Evolutionary conservation across 2,113 vertebrate genomes (phyloP).

Genomic region (Dolichotis patagonum): DNA sequence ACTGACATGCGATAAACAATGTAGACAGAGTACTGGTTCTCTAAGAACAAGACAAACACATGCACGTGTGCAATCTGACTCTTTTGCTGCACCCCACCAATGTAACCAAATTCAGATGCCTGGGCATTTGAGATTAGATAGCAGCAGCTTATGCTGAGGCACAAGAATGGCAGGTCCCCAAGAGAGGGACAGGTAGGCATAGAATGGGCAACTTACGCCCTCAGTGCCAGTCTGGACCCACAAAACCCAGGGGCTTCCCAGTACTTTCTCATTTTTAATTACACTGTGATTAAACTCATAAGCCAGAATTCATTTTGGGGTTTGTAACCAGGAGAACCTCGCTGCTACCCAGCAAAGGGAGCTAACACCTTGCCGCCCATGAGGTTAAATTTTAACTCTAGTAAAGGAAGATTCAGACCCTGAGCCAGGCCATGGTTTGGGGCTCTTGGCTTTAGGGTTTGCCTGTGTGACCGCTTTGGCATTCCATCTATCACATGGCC

Average conservation of each 20-base stretch:
- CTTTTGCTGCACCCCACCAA: neutral
- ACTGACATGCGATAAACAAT: neutral
- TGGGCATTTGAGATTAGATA: neutral
- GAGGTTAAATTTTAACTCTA: neutral
- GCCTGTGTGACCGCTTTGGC: neutral
- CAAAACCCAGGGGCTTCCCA: neutral
- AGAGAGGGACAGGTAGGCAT: neutral
- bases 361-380: neutral
- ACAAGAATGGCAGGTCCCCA: neutral
- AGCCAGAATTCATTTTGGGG: neutral
- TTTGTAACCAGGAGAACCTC: neutral
- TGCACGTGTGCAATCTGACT: fast-evolving
- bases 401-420: neutral
- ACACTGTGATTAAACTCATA: neutral
- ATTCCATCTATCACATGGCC: neutral
- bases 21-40: neutral
- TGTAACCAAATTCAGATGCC: neutral
- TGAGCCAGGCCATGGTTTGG: neutral
- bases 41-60: neutral
- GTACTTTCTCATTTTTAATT: neutral
- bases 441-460: neutral
- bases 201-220: neutral
- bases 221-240: neutral
- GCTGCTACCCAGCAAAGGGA: fast-evolving
- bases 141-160: neutral